A percentile compares a stretch with the other conserved stretches of the same genome.
Evolutionary conservation across 2,797 vertebrate species (phyloP).

Genomic region (Nothura maculosa): DNA sequence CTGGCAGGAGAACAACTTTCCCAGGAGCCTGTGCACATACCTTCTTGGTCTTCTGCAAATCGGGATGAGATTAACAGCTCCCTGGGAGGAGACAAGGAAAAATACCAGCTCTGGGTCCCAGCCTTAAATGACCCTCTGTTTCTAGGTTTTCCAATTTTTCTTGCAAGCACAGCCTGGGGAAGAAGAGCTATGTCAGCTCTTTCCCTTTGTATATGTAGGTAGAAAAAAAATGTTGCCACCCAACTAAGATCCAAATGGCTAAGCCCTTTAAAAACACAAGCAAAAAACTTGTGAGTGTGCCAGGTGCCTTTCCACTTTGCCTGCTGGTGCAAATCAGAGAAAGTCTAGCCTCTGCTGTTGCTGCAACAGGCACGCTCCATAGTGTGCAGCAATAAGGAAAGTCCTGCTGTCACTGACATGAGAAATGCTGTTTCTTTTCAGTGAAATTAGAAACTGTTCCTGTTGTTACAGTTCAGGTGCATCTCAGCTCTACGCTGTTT

Average conservation of each 20-base stretch:
- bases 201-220: background rate
- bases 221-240: background rate
- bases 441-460: background rate
- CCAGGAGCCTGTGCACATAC: constrained; percentile 44
- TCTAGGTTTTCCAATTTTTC: constrained; percentile 25
- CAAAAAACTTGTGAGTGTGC: background rate
- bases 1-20: constrained; percentile 50
- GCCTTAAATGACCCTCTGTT: constrained; percentile 49
- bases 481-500: background rate
- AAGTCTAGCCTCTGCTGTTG: background rate
- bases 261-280: background rate
- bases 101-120: background rate
- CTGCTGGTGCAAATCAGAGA: background rate
- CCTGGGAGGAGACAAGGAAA: background rate
- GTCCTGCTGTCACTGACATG: background rate
- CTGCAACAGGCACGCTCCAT: background rate
- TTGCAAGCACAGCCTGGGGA: background rate
- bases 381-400: background rate
- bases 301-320: accelerated
- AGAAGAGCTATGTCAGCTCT: constrained; percentile 7
- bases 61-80: constrained; percentile 6
- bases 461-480: background rate
- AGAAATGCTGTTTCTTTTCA: background rate
- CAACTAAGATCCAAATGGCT: background rate
- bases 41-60: constrained; percentile 36